Percentiles rank a stretch among this genome's conserved stretches.
These are phyloP conservation scores for Drosophila mauritiana DNA, from an alignment of 1,140 invertebrate genomes.

Conservation along the genomic window DNA sequence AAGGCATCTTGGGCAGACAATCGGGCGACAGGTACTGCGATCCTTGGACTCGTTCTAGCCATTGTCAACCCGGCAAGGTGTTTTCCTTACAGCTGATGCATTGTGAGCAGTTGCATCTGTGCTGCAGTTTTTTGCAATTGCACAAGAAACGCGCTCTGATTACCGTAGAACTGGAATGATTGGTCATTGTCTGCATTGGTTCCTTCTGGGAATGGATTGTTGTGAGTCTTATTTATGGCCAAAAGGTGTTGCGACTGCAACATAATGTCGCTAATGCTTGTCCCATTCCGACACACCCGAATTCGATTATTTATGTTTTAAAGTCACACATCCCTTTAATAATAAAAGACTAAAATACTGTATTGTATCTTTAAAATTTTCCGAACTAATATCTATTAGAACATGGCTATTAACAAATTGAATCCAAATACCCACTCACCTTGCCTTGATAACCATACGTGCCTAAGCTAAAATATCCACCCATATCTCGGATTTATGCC, in stretches of 20 bases:
- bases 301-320: not conserved
- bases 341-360: not conserved
- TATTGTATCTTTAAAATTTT: too few species aligned
- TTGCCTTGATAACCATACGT: slow-evolving; percentile 20
- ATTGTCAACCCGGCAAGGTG: slow-evolving; percentile 43
- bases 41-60: slow-evolving; percentile 2
- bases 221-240: slow-evolving; percentile 59
- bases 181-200: slow-evolving; percentile 16
- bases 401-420: too few species aligned
- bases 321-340: not conserved
- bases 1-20: slow-evolving; percentile 57
- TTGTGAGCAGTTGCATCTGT: slow-evolving; percentile 27
- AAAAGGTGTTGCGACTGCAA: slow-evolving; percentile 62
- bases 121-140: slow-evolving; percentile 69
- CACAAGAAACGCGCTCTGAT: slow-evolving; percentile 72
- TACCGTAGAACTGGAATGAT: slow-evolving; percentile 46
- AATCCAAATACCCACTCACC: not conserved
- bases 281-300: slow-evolving; percentile 2
- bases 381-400: too few species aligned
- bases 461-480: slow-evolving; percentile 5
- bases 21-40: slow-evolving; percentile 67
- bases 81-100: slow-evolving; percentile 36
- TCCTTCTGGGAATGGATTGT: slow-evolving; percentile 25
- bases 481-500: slow-evolving; percentile 9
- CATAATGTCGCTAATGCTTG: slow-evolving; percentile 50